phyloP scores from a whole-genome alignment of 2,797 vertebrate genomes.

The Salarias fasciatus region DNA sequence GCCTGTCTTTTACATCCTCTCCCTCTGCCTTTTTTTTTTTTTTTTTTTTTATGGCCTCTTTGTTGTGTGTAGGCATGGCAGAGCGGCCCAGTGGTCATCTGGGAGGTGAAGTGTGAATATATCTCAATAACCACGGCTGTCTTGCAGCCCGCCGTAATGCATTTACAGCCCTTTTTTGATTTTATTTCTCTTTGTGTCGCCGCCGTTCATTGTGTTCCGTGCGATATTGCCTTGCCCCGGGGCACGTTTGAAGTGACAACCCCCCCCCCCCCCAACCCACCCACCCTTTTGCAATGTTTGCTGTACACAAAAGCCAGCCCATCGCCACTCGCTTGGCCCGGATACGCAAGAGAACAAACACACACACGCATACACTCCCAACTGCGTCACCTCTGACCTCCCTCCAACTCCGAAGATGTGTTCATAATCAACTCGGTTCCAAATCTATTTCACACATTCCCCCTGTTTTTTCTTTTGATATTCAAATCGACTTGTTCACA shows the following conservation, averaged over 20 bases:
- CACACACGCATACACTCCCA: slow-evolving; percentile 29
- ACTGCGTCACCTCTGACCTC: slow-evolving; percentile 47
- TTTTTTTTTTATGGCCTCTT: slow-evolving; percentile 51
- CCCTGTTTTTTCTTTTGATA: slow-evolving; percentile 62
- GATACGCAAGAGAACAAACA: slow-evolving; percentile 46
- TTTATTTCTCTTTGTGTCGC: slow-evolving; percentile 50
- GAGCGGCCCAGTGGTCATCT: slow-evolving; percentile 60
- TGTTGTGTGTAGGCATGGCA: slow-evolving; percentile 26
- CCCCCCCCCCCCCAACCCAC: not conserved
- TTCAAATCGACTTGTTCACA: slow-evolving; percentile 65
- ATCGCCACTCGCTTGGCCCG: slow-evolving; percentile 7
- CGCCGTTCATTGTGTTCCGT: slow-evolving; percentile 40
- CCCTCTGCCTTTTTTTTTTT: slow-evolving; percentile 42
- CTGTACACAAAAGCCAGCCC: slow-evolving; percentile 34
- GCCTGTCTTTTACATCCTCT: slow-evolving; percentile 40
- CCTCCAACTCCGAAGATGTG: slow-evolving; percentile 29
- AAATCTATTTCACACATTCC: slow-evolving; percentile 67
- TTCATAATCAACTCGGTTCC: slow-evolving; percentile 52
- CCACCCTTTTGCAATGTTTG: slow-evolving; percentile 10
- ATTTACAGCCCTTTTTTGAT: slow-evolving; percentile 44
- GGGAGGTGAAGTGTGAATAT: slow-evolving; percentile 66
- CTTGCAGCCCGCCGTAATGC: slow-evolving; percentile 35
- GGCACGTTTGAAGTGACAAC: slow-evolving; percentile 57
- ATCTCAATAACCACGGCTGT: slow-evolving; percentile 64
- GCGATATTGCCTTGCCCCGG: slow-evolving; percentile 63